Percentiles rank a stretch among this genome's conserved stretches.
Conservation (phyloP, 2,113 vertebrate species). For the Pelvicachromis taeniatus region DNA sequence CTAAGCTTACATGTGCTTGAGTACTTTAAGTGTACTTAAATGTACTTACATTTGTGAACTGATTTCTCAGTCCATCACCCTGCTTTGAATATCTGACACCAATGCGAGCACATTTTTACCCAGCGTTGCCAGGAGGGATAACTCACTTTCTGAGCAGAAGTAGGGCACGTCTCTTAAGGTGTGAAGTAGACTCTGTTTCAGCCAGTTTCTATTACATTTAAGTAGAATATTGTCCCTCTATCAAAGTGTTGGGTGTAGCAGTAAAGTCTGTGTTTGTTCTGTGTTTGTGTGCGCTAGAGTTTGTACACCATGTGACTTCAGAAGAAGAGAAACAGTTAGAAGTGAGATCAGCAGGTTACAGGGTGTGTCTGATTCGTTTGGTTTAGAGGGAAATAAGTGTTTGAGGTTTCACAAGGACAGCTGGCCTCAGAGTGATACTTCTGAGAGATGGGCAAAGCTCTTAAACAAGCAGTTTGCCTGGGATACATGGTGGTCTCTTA, state of each 20-base stretch:
- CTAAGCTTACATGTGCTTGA: no score
- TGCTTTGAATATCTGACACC: conserved; percentile 25
- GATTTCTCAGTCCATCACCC: conserved; percentile 5
- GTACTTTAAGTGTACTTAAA: background rate
- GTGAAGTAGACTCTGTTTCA: background rate
- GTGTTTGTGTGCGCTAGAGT: background rate
- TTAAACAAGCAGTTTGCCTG: conserved; percentile 17
- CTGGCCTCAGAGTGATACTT: conserved; percentile 20
- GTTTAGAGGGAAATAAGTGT: conserved; percentile 31
- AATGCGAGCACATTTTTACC: conserved; percentile 25
- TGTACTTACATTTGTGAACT: background rate
- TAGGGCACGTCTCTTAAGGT: conserved; percentile 26
- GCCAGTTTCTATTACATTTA: background rate
- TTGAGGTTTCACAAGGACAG: conserved; percentile 31
- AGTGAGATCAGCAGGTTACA: conserved; percentile 6
- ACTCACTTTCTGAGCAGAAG: background rate
- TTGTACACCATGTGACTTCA: background rate
- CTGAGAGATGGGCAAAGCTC: conserved; percentile 12
- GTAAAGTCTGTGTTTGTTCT: background rate
- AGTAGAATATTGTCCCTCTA: background rate
- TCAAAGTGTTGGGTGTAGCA: background rate
- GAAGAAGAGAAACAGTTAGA: conserved; percentile 7
- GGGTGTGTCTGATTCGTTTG: conserved; percentile 30
- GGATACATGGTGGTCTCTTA: conserved; percentile 16
- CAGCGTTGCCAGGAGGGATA: conserved; percentile 8